Evolutionary conservation across 2,888 invertebrate genomes (phyloP).

Genomic region (Willowsia nigromaculata): DNA sequence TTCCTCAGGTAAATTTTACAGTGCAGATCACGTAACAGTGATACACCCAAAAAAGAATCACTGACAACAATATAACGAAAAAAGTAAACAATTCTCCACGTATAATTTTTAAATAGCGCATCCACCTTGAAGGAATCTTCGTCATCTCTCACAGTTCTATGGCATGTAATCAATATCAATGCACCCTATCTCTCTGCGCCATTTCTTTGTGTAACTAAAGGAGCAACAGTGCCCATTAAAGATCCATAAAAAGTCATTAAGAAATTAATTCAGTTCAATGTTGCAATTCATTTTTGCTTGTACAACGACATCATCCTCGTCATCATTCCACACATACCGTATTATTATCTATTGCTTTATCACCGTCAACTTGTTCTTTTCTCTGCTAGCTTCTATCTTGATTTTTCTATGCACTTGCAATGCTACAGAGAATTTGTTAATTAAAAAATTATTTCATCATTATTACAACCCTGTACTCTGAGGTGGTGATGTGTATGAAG

Average conservation of each 20-base stretch:
- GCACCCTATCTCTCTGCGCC: neutral
- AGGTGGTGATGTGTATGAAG: conserved; percentile 1
- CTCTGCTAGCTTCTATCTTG: neutral
- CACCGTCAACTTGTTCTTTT: neutral
- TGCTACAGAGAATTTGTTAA: conserved; percentile 38
- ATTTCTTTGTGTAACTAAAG: conserved; percentile 25
- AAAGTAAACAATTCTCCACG: conserved; percentile 5
- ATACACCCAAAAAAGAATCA: conserved; percentile 44
- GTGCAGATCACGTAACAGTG: conserved; percentile 49
- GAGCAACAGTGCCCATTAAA: conserved; percentile 45
- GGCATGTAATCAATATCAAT: neutral
- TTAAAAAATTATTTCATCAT: conserved; percentile 49
- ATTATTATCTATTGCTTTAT: conserved; percentile 33
- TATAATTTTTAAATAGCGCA: neutral
- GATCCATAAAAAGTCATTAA: conserved; percentile 57
- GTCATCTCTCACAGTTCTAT: neutral
- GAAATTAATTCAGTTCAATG: conserved; percentile 64
- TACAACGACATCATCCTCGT: neutral
- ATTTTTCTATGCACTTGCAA: neutral
- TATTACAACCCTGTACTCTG: neutral
- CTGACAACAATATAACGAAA: neutral
- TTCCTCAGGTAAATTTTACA: neutral
- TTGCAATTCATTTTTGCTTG: conserved; percentile 38
- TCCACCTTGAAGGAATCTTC: neutral
- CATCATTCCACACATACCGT: conserved; percentile 9